Evolutionary conservation across 2,113 vertebrate species (phyloP).

Genomic region (Notiomystis cincta): DNA sequence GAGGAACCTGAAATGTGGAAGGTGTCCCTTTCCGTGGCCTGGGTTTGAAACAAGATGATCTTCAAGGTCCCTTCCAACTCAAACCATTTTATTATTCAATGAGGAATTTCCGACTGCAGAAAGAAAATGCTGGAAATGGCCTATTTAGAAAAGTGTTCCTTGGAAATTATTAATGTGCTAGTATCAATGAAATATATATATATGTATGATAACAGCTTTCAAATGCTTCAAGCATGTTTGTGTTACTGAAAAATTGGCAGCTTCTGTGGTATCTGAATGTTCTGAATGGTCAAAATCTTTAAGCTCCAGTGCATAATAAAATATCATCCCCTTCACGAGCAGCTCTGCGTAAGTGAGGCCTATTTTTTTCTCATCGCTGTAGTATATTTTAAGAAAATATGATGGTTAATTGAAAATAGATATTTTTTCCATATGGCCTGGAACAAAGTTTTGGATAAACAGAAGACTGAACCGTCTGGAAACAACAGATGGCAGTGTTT

Average conservation of each 20-base stretch:
- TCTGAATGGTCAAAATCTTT: not conserved
- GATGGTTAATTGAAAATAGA: constrained; percentile 52
- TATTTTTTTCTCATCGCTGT: constrained; percentile 2
- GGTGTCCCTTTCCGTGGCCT: not conserved
- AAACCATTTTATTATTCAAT: not conserved
- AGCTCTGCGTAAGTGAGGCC: not conserved
- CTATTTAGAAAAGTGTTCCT: not conserved
- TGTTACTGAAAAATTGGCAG: not conserved
- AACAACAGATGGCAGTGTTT: constrained; percentile 68
- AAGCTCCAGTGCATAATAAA: not conserved
- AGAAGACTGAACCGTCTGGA: constrained; percentile 38
- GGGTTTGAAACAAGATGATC: accelerated
- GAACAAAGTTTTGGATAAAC: constrained; percentile 45
- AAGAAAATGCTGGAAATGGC: not conserved
- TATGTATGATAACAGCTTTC: not conserved
- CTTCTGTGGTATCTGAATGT: not conserved
- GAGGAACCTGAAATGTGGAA: not conserved
- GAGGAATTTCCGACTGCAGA: not conserved
- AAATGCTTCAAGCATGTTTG: not conserved
- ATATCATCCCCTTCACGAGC: not conserved
- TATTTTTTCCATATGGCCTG: constrained; percentile 53
- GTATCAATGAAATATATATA: not conserved
- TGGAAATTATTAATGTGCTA: not conserved
- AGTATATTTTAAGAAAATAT: constrained; percentile 48
- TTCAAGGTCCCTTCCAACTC: not conserved